phyloP scores from a whole-genome alignment of 2,113 vertebrate genomes.

The Capreolus pygargus region DNA sequence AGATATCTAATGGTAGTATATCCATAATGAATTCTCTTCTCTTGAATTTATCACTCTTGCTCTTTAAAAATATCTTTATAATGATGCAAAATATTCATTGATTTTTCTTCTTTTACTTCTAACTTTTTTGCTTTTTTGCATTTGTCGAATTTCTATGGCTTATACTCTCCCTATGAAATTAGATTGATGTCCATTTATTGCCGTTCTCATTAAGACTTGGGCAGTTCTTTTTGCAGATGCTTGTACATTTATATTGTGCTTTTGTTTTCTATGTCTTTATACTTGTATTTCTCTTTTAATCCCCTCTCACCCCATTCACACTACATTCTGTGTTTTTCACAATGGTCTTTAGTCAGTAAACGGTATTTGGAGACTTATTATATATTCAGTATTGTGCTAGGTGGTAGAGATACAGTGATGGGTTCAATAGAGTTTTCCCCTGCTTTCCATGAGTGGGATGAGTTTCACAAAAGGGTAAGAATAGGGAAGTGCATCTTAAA shows the following conservation, averaged over 20 bases:
- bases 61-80: background rate
- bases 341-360: background rate
- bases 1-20: background rate
- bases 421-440: background rate
- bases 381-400: background rate
- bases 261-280: background rate
- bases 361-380: background rate
- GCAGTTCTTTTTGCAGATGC: background rate
- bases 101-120: background rate
- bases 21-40: background rate
- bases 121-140: background rate
- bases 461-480: background rate
- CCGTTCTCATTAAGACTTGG: background rate
- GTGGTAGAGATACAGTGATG: background rate
- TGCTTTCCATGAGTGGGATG: background rate
- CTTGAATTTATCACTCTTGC: background rate
- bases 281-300: background rate
- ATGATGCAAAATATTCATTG: background rate
- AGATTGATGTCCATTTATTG: background rate
- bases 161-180: background rate
- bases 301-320: background rate
- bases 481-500: background rate
- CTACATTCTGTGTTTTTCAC: background rate
- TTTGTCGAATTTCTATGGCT: background rate
- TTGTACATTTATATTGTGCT: background rate